These are phyloP conservation scores for Drosophila pectinifera DNA, from an alignment of 1,140 invertebrate genomes.

Conservation along the genomic window DNA sequence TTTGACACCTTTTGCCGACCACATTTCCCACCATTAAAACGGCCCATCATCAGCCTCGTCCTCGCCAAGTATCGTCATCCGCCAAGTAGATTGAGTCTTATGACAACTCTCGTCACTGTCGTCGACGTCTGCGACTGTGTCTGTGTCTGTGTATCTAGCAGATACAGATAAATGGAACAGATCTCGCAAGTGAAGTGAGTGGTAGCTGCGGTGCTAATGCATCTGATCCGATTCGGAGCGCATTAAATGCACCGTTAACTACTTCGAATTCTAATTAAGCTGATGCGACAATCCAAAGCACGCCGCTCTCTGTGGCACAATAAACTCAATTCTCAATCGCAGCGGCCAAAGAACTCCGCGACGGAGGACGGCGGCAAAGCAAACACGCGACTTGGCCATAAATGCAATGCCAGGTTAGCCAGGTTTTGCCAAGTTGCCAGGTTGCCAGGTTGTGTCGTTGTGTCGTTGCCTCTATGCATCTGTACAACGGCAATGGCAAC, in stretches of 20 bases:
- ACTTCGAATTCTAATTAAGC: slow-evolving; percentile 81
- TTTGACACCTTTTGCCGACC: slow-evolving; percentile 28
- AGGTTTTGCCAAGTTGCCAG: slow-evolving; percentile 32
- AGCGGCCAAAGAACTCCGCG: slow-evolving; percentile 21
- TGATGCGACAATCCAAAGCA: slow-evolving; percentile 75
- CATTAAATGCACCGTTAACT: slow-evolving; percentile 82
- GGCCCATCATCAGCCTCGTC: background rate
- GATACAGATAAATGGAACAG: slow-evolving; percentile 42
- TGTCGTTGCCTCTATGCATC: slow-evolving; percentile 11
- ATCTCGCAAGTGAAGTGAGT: slow-evolving; percentile 19
- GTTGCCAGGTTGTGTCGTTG: slow-evolving; percentile 29
- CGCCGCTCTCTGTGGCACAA: slow-evolving; percentile 69
- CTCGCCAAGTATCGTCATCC: too few species aligned
- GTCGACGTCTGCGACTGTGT: too few species aligned
- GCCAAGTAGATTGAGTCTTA: slow-evolving; percentile 27
- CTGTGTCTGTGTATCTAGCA: too few species aligned
- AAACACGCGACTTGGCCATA: slow-evolving; percentile 79
- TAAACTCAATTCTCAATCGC: slow-evolving; percentile 74
- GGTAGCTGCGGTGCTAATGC: slow-evolving; percentile 61
- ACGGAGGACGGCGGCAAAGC: slow-evolving; percentile 31
- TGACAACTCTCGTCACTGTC: slow-evolving; percentile 44
- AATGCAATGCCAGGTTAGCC: slow-evolving; percentile 72
- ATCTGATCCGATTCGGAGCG: slow-evolving; percentile 74
- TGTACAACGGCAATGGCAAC: slow-evolving; percentile 8
- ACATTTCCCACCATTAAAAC: slow-evolving; percentile 15